These are phyloP conservation scores for Sepiola atlantica DNA, from an alignment of 2,888 invertebrate genomes.

Conservation along the genomic window DNA sequence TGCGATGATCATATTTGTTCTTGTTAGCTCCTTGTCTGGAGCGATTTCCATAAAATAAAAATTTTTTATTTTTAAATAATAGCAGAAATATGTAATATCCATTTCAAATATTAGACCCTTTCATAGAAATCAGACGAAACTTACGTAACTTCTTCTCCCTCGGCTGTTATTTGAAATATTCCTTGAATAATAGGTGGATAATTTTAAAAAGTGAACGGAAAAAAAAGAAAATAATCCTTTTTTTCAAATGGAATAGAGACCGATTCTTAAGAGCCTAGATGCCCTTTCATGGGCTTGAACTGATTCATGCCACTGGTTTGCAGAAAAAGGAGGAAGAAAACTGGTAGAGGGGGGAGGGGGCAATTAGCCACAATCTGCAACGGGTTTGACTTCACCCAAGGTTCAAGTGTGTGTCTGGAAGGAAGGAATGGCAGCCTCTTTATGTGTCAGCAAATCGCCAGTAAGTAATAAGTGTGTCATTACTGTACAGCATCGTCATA, in stretches of 20 bases:
- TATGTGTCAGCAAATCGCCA: background rate
- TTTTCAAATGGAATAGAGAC: background rate
- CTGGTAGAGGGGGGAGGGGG: background rate
- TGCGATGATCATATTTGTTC: too few species aligned
- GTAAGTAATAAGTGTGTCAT: conserved; percentile 14
- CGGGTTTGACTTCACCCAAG: background rate
- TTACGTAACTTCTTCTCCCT: too few species aligned
- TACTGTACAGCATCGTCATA: background rate
- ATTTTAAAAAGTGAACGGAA: background rate
- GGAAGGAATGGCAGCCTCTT: background rate
- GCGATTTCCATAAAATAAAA: too few species aligned
- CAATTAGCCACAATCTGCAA: background rate
- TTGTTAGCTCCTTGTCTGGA: too few species aligned
- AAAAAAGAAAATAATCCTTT: background rate
- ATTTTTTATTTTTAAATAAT: too few species aligned
- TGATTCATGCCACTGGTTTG: background rate
- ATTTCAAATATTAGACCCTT: too few species aligned
- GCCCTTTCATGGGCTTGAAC: background rate
- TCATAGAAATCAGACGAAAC: too few species aligned
- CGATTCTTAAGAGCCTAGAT: background rate
- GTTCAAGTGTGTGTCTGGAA: background rate
- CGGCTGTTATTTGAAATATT: background rate
- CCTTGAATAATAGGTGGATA: background rate
- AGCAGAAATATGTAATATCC: too few species aligned
- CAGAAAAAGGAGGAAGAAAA: background rate